Evolutionary conservation across 2,888 invertebrate species (phyloP).

Genomic region (Lapara coniferarum): DNA sequence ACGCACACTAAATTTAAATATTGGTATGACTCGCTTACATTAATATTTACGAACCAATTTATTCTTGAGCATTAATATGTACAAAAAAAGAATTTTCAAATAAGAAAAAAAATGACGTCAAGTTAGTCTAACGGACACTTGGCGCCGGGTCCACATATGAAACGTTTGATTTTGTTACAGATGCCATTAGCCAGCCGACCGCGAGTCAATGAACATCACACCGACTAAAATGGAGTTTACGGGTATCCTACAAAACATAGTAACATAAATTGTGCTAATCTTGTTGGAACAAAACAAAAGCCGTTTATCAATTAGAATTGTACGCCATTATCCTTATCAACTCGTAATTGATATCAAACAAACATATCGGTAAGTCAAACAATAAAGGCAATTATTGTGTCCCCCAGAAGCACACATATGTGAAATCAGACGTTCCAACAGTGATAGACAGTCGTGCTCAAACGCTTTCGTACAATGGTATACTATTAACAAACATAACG

Average conservation of each 20-base stretch:
- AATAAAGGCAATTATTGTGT: conserved; percentile 59
- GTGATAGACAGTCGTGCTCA: conserved; percentile 48
- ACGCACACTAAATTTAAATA: no score
- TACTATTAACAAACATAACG: conserved; percentile 38
- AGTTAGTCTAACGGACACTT: not conserved
- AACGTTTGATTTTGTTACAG: conserved; percentile 36
- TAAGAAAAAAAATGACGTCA: not conserved
- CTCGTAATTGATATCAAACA: conserved; percentile 75
- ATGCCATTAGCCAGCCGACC: conserved; percentile 38
- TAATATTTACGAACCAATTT: no score
- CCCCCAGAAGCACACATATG: conserved; percentile 56
- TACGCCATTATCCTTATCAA: conserved; percentile 63
- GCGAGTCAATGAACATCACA: conserved; percentile 32
- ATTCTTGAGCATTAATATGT: no score
- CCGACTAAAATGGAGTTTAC: conserved; percentile 8
- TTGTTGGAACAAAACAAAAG: conserved; percentile 42
- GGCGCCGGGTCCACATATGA: not conserved
- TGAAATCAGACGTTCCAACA: conserved; percentile 59
- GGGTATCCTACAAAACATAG: not conserved
- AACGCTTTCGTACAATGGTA: conserved; percentile 47
- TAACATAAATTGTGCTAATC: conserved; percentile 29
- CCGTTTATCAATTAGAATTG: conserved; percentile 49
- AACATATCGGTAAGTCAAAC: conserved; percentile 72
- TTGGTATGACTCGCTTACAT: no score
- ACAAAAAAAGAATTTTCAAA: not conserved